Conservation (phyloP, 2,797 vertebrate species). For the Distichodus sexfasciatus region DNA sequence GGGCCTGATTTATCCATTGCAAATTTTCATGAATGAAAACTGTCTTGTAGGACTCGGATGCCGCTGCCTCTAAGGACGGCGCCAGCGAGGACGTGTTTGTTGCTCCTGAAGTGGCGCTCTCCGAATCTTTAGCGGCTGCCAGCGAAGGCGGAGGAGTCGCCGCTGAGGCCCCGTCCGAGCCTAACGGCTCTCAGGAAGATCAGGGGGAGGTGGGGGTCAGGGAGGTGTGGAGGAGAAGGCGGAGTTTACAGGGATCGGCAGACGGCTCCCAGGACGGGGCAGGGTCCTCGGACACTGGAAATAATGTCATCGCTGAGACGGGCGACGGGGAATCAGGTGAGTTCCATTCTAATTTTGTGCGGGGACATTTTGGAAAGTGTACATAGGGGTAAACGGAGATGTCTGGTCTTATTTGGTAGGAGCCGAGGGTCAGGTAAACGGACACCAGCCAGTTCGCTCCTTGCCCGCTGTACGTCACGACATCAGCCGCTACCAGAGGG, state of each 20-base stretch:
- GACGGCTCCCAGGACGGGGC: conserved; percentile 65
- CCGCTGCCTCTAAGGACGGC: background rate
- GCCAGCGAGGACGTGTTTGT: conserved; percentile 13
- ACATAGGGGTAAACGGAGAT: background rate
- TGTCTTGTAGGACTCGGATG: conserved; percentile 24
- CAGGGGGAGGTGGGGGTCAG: conserved; percentile 64
- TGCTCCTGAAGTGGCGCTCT: background rate
- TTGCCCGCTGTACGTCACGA: conserved; percentile 90
- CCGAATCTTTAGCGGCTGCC: conserved; percentile 23
- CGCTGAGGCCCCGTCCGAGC: too few relatives aligned
- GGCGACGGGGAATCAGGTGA: conserved; percentile 82
- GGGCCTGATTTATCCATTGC: too few relatives aligned
- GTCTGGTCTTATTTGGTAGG: conserved; percentile 57
- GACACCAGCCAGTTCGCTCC: conserved; percentile 81
- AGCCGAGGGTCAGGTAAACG: conserved; percentile 74
- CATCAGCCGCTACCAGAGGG: conserved; percentile 91
- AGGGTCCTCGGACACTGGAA: conserved; percentile 46
- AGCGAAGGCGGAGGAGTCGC: conserved; percentile 43
- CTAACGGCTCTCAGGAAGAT: conserved; percentile 31
- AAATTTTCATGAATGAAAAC: background rate
- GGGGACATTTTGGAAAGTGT: too few relatives aligned
- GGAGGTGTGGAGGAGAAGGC: conserved; percentile 85
- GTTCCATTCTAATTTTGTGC: background rate
- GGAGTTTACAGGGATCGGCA: conserved; percentile 71
- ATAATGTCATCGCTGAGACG: conserved; percentile 62